Evolutionary conservation across 2,797 vertebrate species (phyloP).

Genomic region (Brachyalestes nurse): DNA sequence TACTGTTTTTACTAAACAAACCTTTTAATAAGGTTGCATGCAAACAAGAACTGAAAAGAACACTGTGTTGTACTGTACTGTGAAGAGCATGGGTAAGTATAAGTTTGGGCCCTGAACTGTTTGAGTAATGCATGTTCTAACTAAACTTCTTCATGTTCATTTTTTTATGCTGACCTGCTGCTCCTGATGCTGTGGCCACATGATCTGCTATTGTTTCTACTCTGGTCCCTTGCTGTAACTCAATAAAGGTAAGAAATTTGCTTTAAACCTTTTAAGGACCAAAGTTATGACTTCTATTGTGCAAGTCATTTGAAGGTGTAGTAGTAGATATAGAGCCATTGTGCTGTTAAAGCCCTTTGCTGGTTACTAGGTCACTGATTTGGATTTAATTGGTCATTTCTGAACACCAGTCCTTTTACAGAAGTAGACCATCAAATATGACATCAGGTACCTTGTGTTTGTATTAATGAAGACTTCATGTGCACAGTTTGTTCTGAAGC

Average conservation of each 20-base stretch:
- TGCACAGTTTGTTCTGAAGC: not conserved
- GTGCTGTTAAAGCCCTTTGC: not conserved
- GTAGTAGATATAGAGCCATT: too few relatives aligned
- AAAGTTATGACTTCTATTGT: not conserved
- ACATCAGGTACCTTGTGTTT: not conserved
- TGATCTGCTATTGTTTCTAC: conserved; percentile 23
- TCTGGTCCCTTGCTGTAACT: conserved; percentile 51
- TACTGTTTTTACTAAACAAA: too few relatives aligned
- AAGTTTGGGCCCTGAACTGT: conserved; percentile 41
- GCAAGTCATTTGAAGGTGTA: not conserved
- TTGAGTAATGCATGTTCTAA: conserved; percentile 66
- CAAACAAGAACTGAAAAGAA: not conserved
- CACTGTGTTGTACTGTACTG: not conserved
- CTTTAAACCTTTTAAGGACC: not conserved
- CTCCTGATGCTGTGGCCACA: conserved; percentile 46
- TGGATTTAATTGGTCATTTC: too few relatives aligned
- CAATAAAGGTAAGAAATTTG: conserved; percentile 76
- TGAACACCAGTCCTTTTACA: not conserved
- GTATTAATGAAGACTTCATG: not conserved
- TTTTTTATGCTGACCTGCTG: conserved; percentile 68
- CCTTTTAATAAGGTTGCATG: too few relatives aligned
- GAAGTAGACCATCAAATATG: not conserved
- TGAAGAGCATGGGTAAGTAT: conserved; percentile 71
- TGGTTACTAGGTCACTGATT: not conserved
- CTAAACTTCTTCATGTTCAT: conserved; percentile 52